Base-by-base conservation (phyloP, 2,797 vertebrate species). In the Paedocypris micromegethes region DNA sequence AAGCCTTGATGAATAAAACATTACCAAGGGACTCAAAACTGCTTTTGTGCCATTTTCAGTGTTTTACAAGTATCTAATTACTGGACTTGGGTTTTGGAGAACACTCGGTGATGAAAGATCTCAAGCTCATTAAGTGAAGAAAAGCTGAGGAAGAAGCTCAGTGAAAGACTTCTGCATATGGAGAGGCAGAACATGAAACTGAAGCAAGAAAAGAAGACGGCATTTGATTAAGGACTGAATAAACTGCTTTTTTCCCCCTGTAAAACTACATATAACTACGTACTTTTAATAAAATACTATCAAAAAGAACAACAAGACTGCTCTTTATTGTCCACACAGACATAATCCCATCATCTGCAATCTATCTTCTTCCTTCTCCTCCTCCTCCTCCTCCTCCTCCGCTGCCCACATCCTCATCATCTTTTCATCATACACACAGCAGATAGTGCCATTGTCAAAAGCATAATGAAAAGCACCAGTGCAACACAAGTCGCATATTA, bases 1-100 rank as follows among this genome's bases (percentile, higher is more conserved):
- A 86, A 84, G 75, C 39, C 63, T 61, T 58, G 40, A 81, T 83
- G 80, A 72, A 72, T 38, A 55, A 75, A 76, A 81, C 74, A 76
- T 70, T 42, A 63, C 56, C 23, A 9, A 63, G 40, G 9, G 38
- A 4, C 68, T 57, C 44, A 57, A 38, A 66, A 59, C 50, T 8
- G 56, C 51, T 61, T 59, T 69, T 63, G 51, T 70, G 8, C 46
- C 9, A 39, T 40, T 70, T 63, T 63, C 53, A 57, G 56, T 63
- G 42, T 60, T 66, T 70, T 56, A 49, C 37, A 69, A 70, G 41
- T 39, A 53, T 57, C 53, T 46, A 63, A 70, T 70, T 57, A 63
- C 53, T 57, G 46, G 49, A 63, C 59, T 63, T 40, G 2, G 55
- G 9, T 60, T 60, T 69, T 39, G 4, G n/a, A 52, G 44, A 9